Base-by-base conservation (phyloP, 64 coral and sea anemone genomes). In the Hydrozoanthus tunicans region DNA sequence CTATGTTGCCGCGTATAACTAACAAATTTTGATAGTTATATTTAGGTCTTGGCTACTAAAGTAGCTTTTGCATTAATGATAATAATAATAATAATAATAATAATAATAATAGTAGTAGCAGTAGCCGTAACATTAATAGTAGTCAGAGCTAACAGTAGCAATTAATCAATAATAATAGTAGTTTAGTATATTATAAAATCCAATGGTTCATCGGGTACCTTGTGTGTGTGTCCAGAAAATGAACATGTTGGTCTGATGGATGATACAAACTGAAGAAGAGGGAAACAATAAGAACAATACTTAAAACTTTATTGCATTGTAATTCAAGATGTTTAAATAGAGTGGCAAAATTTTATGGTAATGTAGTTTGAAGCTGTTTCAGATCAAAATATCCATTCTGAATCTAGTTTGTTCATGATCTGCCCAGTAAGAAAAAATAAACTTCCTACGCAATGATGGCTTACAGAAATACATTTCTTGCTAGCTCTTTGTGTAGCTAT, bases 191-290 rank as follows among this genome's bases (percentile, higher is more conserved):
- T 20, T n/a, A 17, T 77, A 52, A 77, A 77, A 77, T 52, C 73
- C 13, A 8, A 7, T 10, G 43, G 53, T 3, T 53, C 9, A 14
- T 77, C 11, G 9, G 2, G 5, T 60, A 95, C 94, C 91, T 90
- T 85, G 53, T 95, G 94, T 83, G 59, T 64, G 83, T 95, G 85
- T 53, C 94, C 94, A 78, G 94, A 92, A 82, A 95, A 88, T 14
- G 91, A 80, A 72, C 79, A 53, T 58, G 23, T 90, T 59, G 94
- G 94, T 60, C 84, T 82, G 5, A 77, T 55, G 66, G 67, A 73
- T 65, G 64, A 82, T 27, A 65, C 60, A 82, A 82, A 82, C 80
- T 82, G 52, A 5, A 82, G 17, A 11, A 82, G 60, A 82, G 32
- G 14, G 23, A 79, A 79, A 79, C 1, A 57, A 56, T 56, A 79